These are phyloP conservation scores for Microctonus hyperodae DNA, from an alignment of 2,888 invertebrate genomes.

Conservation along the genomic window DNA sequence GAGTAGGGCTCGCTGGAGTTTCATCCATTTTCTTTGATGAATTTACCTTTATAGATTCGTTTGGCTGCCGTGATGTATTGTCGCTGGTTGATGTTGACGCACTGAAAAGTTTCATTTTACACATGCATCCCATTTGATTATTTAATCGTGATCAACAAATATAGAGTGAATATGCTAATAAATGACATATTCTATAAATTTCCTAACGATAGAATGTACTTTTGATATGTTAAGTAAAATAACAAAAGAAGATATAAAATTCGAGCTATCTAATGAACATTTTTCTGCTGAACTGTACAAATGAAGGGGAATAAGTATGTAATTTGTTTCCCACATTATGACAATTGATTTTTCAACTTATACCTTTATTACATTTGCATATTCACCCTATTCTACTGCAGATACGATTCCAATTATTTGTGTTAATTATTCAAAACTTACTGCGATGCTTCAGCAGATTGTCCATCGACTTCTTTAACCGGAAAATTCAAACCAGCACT, in stretches of 20 bases:
- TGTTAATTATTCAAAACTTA: slow-evolving; percentile 27
- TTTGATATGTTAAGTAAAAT: too few species aligned
- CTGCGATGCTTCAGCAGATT: slow-evolving; percentile 18
- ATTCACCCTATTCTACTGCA: not conserved
- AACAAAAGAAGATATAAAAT: too few species aligned
- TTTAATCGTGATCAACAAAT: not conserved
- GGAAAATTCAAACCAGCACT: slow-evolving; percentile 42
- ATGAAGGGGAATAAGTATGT: too few species aligned
- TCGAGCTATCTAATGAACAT: too few species aligned
- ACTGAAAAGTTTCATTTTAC: slow-evolving; percentile 28
- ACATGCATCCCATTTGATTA: not conserved
- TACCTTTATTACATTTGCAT: too few species aligned
- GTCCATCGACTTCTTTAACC: slow-evolving; percentile 37
- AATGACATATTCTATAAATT: too few species aligned
- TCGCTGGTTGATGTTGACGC: not conserved
- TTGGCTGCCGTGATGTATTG: slow-evolving; percentile 9
- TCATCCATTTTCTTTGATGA: slow-evolving; percentile 43
- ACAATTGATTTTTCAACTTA: too few species aligned
- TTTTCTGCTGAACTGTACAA: too few species aligned
- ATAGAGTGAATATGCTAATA: too few species aligned
- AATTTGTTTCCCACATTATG: too few species aligned
- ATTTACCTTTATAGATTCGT: not conserved
- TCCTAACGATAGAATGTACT: too few species aligned
- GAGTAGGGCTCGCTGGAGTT: slow-evolving; percentile 65
- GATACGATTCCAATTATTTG: not conserved